Base-by-base conservation (phyloP, 1,140 invertebrate genomes). In the Idris sp. region DNA sequence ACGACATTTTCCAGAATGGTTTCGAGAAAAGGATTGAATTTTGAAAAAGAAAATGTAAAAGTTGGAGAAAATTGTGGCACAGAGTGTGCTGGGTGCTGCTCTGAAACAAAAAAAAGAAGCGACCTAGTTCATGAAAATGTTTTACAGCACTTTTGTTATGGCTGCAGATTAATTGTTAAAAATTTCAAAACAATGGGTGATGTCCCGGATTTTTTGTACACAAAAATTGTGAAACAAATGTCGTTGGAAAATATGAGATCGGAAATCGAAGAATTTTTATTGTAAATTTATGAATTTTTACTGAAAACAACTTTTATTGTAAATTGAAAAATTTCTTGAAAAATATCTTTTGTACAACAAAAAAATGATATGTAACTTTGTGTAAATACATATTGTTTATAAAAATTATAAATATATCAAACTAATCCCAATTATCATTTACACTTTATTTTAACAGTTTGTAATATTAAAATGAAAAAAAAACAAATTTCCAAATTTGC, bases 1-100 rank as follows among this genome's bases (percentile, higher is more conserved):
- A 89, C 84, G 0, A 71, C 78, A 11, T 89, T 89, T 81, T 90
- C 89, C 0, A 82, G 72, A 69, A 51, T 83, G 16, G 38, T 89
- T 14, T 89, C 88, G 11, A 54, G 59, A 44, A 48, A 44, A n/a
- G 43, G 54, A 40, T 2, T 19, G 0, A 18, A 43, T 46, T 53
- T 8, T 53, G 10, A 48, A 10, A 10, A 48, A 2, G 7, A 54
- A 14, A 10, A 58, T 28, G 13, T 11, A 13, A 59, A 16, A 15
- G 8, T 28, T 8, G 10, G 36, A 15, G 51, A 28, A 30, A 49
- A 43, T 13, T 9, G 7, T 26, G 13, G 9, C 22, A 58, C 14
- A n/a, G 6, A 40, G 9, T 46, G 31, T 22, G 10, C 11, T 28
- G 14, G 31, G 36, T 54, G 43, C 43, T 64, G 53, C 35, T n/a